These are phyloP conservation scores for Tinea pellionella DNA, from an alignment of 2,888 invertebrate genomes.

Conservation along the genomic window DNA sequence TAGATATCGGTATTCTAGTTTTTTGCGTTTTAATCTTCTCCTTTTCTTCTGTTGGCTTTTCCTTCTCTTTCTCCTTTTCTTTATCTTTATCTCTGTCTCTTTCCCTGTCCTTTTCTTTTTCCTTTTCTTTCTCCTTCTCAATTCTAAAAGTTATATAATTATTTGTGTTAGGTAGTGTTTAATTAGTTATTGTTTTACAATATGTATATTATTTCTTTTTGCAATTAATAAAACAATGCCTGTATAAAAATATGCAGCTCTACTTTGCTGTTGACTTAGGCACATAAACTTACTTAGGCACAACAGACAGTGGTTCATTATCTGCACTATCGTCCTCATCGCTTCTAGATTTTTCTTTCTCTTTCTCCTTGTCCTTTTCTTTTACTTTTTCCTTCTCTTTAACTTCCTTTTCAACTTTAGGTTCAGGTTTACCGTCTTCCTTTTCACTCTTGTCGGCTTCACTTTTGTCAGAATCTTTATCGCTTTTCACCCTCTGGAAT, in stretches of 20 bases:
- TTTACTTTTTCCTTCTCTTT: constrained; percentile 39
- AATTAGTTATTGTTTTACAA: too few relatives aligned
- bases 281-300: constrained; percentile 42
- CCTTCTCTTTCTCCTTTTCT: constrained; percentile 24
- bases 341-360: constrained; percentile 42
- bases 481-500: constrained; percentile 34
- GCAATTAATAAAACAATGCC: too few relatives aligned
- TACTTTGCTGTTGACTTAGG: too few relatives aligned
- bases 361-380: constrained; percentile 41
- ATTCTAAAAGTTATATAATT: not conserved
- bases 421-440: constrained; percentile 12
- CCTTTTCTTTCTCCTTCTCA: constrained; percentile 21
- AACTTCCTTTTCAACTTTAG: constrained; percentile 12
- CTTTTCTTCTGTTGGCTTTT: constrained; percentile 24
- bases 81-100: constrained; percentile 16
- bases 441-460: constrained; percentile 54
- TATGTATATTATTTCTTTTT: too few relatives aligned
- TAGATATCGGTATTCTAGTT: not conserved
- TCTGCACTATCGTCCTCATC: constrained; percentile 63
- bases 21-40: constrained; percentile 22
- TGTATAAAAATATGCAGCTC: too few relatives aligned
- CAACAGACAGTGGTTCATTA: constrained; percentile 55
- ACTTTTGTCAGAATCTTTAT: constrained; percentile 56
- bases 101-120: constrained; percentile 14
- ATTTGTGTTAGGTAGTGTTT: too few relatives aligned